Base-by-base conservation (phyloP, 2,888 invertebrate genomes). In the Brenthis ino region DNA sequence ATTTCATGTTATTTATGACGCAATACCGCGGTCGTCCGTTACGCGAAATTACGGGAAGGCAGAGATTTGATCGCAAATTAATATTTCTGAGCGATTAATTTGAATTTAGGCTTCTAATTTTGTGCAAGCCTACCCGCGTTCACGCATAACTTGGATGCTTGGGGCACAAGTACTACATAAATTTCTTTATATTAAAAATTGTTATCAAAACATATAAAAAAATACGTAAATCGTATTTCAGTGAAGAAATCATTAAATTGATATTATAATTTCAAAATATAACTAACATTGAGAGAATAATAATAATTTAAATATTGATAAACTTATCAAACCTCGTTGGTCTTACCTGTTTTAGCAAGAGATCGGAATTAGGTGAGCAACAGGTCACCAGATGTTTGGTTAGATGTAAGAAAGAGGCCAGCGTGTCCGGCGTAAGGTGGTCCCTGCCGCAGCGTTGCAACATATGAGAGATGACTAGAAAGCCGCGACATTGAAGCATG, bases 401-500 rank as follows among this genome's bases (percentile, higher is more conserved):
- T 72, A 98, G 94, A 82, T 97, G 96, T 64, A 98, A 94, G 93
- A 98, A 98, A 50, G 98, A 98, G 69, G 97, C 97, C 70, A 99
- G 94, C 53, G 99, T 99, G 86, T 98, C 98, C 55, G 97, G 96
- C 12, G 98, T 98, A 65, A 99, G 94, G 87, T 99, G 99, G 82
- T 99, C 98, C 74, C 98, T 94, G 65, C 96, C 97, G 72, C 97
- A 98, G 79, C 98, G 95, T 88, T 99, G 98, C 80, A 99, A 95
- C 96, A 99, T 97, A 89, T 97, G 98, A 77, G 99, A 98, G 86
- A 99, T 98, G 75, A 99, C 99, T 80, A 99, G 95, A 92, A 99
- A 99, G 71, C 99, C 99, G 79, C 99, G 96, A 88, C 98, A 99
- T 89, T 99, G 99, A 87, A 99, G 97, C 97, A 99, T 98, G 89